Evolutionary conservation across 2,797 vertebrate species (phyloP).

Genomic region (Syngnathus rostellatus): DNA sequence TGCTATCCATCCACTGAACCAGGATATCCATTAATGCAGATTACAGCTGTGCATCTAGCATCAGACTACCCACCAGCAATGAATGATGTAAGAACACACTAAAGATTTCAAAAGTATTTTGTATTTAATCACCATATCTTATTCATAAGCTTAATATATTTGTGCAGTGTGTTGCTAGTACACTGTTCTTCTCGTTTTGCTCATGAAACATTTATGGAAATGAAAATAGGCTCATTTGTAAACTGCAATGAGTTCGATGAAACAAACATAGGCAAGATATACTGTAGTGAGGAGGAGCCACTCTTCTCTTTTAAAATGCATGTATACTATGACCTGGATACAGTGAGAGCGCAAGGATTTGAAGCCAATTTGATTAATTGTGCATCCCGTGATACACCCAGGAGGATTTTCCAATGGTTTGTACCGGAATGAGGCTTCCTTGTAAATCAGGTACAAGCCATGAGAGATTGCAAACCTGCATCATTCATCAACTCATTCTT

Average conservation of each 20-base stretch:
- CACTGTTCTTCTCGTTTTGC: not conserved
- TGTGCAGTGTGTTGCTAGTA: not conserved
- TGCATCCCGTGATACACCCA: not conserved
- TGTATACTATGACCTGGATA: not conserved
- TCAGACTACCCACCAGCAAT: slow-evolving; percentile 1
- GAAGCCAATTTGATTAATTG: not conserved
- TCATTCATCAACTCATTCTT: no score
- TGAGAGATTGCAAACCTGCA: no score
- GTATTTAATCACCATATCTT: not conserved
- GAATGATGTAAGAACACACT: not conserved
- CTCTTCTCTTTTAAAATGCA: not conserved
- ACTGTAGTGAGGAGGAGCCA: not conserved
- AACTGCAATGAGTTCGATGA: not conserved
- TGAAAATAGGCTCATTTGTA: not conserved
- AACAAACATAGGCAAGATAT: not conserved
- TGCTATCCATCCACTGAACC: slow-evolving; percentile 22
- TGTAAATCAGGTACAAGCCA: no score
- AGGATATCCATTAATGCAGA: slow-evolving; percentile 33
- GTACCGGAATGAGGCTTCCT: no score
- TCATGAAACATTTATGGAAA: not conserved
- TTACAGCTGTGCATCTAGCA: slow-evolving; percentile 31
- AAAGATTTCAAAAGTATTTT: not conserved
- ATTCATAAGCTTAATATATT: not conserved
- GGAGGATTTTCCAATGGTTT: no score
- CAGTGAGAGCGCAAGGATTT: not conserved